Evolutionary conservation across 2,888 invertebrate genomes (phyloP).

Genomic region (Trilocha varians): DNA sequence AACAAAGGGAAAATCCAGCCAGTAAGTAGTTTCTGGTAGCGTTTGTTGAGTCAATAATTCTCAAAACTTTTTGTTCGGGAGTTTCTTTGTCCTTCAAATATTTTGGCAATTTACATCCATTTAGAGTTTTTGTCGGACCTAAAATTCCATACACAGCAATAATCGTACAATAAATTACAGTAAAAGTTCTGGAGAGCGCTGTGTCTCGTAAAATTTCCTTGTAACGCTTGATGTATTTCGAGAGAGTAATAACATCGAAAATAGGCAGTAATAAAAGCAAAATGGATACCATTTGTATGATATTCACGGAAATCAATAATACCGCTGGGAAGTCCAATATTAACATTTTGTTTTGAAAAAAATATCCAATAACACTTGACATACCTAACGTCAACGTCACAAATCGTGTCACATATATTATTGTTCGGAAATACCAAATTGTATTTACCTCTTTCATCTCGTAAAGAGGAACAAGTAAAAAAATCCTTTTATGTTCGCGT

Average conservation of each 20-base stretch:
- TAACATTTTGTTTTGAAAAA: constrained; percentile 16
- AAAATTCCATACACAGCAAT: constrained; percentile 33
- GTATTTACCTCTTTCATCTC: constrained; percentile 14
- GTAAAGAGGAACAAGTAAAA: constrained; percentile 13
- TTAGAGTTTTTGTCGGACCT: constrained; percentile 32
- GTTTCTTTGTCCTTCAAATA: constrained; percentile 14
- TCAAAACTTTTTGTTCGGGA: constrained; percentile 27
- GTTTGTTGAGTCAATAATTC: constrained; percentile 33
- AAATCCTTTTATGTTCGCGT: constrained; percentile 20
- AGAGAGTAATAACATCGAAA: constrained; percentile 28
- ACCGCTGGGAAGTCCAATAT: constrained; percentile 19
- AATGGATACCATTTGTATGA: constrained; percentile 40
- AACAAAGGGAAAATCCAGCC: constrained; percentile 45
- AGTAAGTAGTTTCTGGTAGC: constrained; percentile 47
- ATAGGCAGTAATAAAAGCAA: constrained; percentile 33
- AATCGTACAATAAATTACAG: constrained; percentile 19
- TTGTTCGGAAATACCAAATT: not conserved
- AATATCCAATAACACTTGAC: not conserved
- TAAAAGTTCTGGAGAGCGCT: constrained; percentile 3
- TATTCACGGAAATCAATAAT: constrained; percentile 26
- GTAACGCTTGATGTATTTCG: constrained; percentile 25
- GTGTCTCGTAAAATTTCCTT: constrained; percentile 12
- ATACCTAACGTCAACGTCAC: constrained; percentile 7
- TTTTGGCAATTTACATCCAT: constrained; percentile 17
- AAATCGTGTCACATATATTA: constrained; percentile 1